A percentile compares a stretch with the other conserved stretches of the same genome.
Conservation (phyloP, 1,140 invertebrate species). For the Metaphire vulgaris region DNA sequence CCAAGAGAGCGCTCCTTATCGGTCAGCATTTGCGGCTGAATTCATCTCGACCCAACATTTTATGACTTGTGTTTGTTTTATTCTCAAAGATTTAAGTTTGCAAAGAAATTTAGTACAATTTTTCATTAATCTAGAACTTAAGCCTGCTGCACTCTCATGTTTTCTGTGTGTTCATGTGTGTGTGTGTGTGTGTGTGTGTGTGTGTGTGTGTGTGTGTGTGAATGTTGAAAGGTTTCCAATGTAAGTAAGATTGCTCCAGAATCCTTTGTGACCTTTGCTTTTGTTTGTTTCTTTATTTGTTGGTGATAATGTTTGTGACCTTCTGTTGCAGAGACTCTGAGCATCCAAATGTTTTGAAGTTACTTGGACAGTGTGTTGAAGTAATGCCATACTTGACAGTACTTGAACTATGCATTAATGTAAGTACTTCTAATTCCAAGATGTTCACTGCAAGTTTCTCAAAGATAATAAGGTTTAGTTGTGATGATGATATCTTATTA, state of each 20-base stretch:
- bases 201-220: not conserved
- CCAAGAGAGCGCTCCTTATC: slow-evolving; percentile 63
- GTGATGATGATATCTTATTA: too few relatives aligned
- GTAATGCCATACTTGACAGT: slow-evolving; percentile 39
- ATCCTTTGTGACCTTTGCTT: too few relatives aligned
- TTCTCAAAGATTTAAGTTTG: too few relatives aligned
- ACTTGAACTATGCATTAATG: slow-evolving; percentile 61
- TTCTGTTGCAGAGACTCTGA: slow-evolving; percentile 51
- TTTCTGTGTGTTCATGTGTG: not conserved
- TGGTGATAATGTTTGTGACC: not conserved
- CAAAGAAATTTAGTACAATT: too few relatives aligned
- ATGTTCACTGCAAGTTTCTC: too few relatives aligned
- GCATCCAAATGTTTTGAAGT: slow-evolving; percentile 40
- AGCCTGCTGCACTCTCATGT: too few relatives aligned
- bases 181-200: slow-evolving; percentile 1
- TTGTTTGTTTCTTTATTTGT: not conserved
- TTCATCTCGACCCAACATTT: too few relatives aligned
- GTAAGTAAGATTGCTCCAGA: too few relatives aligned
- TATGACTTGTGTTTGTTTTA: too few relatives aligned
- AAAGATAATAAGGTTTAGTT: too few relatives aligned
- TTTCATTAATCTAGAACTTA: too few relatives aligned
- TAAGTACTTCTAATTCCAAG: not conserved
- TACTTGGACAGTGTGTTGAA: slow-evolving; percentile 48
- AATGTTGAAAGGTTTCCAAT: not conserved
- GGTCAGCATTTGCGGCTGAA: too few relatives aligned